A percentile compares a stretch with the other conserved stretches of the same genome.
Conservation (phyloP, 2,888 invertebrate species). For the Campoplex capitator region DNA sequence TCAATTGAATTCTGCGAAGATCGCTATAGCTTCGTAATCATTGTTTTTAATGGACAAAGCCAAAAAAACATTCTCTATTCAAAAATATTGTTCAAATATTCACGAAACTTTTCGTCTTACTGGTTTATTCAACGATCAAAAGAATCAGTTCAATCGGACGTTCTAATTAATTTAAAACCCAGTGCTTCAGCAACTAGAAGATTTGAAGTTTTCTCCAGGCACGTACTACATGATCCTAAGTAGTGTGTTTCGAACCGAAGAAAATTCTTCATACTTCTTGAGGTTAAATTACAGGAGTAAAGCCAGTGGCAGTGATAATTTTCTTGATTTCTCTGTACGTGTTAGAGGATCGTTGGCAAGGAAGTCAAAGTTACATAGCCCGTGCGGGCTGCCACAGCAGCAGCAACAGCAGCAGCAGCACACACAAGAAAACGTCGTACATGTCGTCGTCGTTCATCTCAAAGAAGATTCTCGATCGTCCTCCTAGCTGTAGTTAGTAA, state of each 20-base stretch:
- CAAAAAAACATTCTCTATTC: neutral
- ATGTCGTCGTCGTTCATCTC: conserved; percentile 47
- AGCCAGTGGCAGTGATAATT: conserved; percentile 44
- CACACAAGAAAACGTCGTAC: conserved; percentile 18
- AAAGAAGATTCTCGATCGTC: conserved; percentile 59
- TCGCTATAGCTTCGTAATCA: neutral
- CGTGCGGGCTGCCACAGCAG: conserved; percentile 22
- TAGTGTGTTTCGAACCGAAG: conserved; percentile 1
- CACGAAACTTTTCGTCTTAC: neutral
- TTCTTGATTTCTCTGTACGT: conserved; percentile 30
- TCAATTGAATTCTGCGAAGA: neutral
- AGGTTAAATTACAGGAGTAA: conserved; percentile 50
- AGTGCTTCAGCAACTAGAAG: neutral
- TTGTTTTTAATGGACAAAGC: neutral
- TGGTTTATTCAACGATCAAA: neutral
- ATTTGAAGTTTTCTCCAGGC: neutral
- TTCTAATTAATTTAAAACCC: neutral
- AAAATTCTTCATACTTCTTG: conserved; percentile 8
- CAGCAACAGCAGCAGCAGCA: neutral
- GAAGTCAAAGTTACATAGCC: conserved; percentile 40
- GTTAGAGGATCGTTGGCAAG: conserved; percentile 32
- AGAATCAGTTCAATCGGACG: neutral
- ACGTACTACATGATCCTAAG: neutral
- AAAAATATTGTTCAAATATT: neutral
- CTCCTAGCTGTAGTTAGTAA: conserved; percentile 38